These are phyloP conservation scores for Semicossyphus pulcher DNA, from an alignment of 2,113 vertebrate genomes.

Conservation along the genomic window DNA sequence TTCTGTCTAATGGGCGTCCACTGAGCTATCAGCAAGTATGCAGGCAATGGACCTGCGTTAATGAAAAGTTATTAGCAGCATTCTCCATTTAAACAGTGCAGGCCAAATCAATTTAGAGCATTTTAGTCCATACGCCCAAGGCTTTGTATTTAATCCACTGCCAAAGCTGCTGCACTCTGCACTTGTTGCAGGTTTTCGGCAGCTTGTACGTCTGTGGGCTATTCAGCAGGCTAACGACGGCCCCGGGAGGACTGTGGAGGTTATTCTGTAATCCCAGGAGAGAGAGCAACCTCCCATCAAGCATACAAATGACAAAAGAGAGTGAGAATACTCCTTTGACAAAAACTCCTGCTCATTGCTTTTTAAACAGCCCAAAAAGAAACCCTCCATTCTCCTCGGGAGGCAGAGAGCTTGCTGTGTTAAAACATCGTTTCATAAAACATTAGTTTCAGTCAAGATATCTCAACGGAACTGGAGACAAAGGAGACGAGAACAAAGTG, in stretches of 20 bases:
- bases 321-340: slow-evolving; percentile 1
- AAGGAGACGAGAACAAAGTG: slow-evolving; percentile 30
- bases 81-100: slow-evolving; percentile 64
- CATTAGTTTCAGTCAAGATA: slow-evolving; percentile 22
- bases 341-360: neutral
- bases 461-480: slow-evolving; percentile 4
- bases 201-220: slow-evolving; percentile 42
- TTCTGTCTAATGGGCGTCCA: slow-evolving; percentile 44
- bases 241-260: slow-evolving; percentile 30
- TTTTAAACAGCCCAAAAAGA: slow-evolving; percentile 26
- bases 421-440: slow-evolving; percentile 43
- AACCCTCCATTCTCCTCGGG: slow-evolving; percentile 19
- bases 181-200: slow-evolving; percentile 44
- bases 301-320: slow-evolving; percentile 43
- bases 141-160: slow-evolving; percentile 64
- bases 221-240: slow-evolving; percentile 23
- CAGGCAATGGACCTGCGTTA: slow-evolving; percentile 50
- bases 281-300: slow-evolving; percentile 10
- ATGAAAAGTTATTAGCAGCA: slow-evolving; percentile 76
- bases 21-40: slow-evolving; percentile 38
- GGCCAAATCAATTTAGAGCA: slow-evolving; percentile 70
- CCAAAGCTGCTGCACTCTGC: slow-evolving; percentile 37
- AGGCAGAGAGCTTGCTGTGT: slow-evolving; percentile 25
- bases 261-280: slow-evolving; percentile 28
- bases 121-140: slow-evolving; percentile 63